Evolutionary conservation across 2,113 vertebrate genomes (phyloP).

Genomic region (Misgurnus mizolepis): DNA sequence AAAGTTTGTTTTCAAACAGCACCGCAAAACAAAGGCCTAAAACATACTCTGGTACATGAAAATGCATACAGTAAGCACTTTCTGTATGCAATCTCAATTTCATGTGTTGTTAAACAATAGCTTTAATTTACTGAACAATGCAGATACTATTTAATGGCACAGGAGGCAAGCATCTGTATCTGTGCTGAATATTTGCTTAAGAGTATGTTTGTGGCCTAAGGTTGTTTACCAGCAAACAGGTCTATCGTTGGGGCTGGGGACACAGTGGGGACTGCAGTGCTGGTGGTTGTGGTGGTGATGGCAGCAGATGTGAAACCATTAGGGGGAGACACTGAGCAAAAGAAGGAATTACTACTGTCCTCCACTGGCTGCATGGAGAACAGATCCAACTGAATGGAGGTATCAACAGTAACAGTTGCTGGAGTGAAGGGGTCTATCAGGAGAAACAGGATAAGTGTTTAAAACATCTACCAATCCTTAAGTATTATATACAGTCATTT

Average conservation of each 20-base stretch:
- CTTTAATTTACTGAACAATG: too few species aligned
- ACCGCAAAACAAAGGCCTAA: too few species aligned
- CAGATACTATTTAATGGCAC: too few species aligned
- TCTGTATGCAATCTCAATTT: too few species aligned
- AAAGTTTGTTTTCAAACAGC: too few species aligned
- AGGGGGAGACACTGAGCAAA: slow-evolving; percentile 62
- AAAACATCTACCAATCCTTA: slow-evolving; percentile 10
- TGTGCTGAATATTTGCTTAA: too few species aligned
- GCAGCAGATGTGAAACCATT: slow-evolving; percentile 59
- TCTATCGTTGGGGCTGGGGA: slow-evolving; percentile 82
- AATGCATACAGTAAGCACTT: too few species aligned
- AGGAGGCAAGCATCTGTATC: too few species aligned
- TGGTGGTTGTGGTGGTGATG: slow-evolving; percentile 78
- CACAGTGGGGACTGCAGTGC: slow-evolving; percentile 78
- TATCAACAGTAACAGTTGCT: slow-evolving; percentile 81
- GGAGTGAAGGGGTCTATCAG: slow-evolving; percentile 91
- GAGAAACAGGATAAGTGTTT: slow-evolving; percentile 70
- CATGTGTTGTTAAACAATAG: too few species aligned
- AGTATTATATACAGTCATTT: not conserved
- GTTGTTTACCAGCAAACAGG: slow-evolving; percentile 94
- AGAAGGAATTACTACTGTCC: slow-evolving; percentile 62
- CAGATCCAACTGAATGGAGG: slow-evolving; percentile 89
- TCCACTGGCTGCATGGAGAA: slow-evolving; percentile 92
- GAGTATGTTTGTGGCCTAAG: slow-evolving; percentile 3
- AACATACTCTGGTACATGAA: too few species aligned